Evolutionary conservation across 2,113 vertebrate species (phyloP).

Genomic region (Tiliqua scincoides): DNA sequence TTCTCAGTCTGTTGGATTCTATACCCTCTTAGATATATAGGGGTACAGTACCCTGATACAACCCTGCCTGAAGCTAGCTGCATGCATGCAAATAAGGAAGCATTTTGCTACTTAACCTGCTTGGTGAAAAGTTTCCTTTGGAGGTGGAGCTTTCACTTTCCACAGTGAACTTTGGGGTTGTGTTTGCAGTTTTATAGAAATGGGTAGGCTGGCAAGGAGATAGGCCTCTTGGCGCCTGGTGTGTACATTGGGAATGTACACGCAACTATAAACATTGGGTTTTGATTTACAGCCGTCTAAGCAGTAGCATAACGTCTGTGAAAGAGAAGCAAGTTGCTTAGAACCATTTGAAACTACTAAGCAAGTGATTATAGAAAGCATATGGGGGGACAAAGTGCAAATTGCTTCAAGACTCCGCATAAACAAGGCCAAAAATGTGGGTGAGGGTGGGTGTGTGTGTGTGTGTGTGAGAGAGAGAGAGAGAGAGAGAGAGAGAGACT

Average conservation of each 20-base stretch:
- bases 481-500: no score
- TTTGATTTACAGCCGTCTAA: background rate
- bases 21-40: no score
- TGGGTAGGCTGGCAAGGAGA: background rate
- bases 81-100: background rate
- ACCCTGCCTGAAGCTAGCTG: background rate
- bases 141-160: no score
- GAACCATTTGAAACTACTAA: background rate
- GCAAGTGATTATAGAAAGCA: background rate
- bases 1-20: no score
- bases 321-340: background rate
- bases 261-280: background rate
- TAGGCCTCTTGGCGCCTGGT: background rate
- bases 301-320: background rate
- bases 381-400: background rate
- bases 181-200: background rate
- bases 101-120: background rate
- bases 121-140: background rate
- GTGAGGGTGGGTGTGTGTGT: no score
- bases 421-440: background rate
- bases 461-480: no score
- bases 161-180: background rate
- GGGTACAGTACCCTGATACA: background rate
- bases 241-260: background rate
- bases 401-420: background rate